Percentiles rank a stretch among this genome's conserved stretches.
Conservation (phyloP, 35 echinoderm and acorn worm species). For the Hemicentrotus pulcherrimus region DNA sequence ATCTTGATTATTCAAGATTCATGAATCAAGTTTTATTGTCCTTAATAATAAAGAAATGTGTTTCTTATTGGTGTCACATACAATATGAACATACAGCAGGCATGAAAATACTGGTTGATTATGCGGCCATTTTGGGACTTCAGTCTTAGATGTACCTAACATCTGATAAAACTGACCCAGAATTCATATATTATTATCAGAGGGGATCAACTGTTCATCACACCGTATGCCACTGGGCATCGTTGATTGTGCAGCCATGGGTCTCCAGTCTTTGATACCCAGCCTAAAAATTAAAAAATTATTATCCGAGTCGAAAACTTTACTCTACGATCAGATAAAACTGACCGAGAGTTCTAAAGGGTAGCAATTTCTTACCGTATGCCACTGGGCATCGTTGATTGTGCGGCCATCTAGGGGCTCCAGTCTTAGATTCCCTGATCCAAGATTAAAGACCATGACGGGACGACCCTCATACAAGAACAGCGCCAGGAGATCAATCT, state of each 20-base stretch:
- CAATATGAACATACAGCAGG: no score
- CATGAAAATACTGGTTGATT: no score
- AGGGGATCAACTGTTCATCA: slow-evolving; percentile 37
- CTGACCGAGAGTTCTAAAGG: not conserved
- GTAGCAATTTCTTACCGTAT: slow-evolving; percentile 60
- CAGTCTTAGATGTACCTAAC: no score
- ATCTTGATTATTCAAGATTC: no score
- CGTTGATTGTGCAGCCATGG: slow-evolving; percentile 43
- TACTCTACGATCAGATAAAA: not conserved
- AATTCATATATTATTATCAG: not conserved
- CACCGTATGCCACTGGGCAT: not conserved
- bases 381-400: slow-evolving; percentile 90
- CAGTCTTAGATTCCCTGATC: slow-evolving; percentile 55
- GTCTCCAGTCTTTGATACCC: no score
- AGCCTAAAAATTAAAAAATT: no score
- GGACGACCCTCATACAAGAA: slow-evolving; percentile 62
- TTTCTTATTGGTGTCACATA: no score
- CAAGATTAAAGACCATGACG: slow-evolving; percentile 80
- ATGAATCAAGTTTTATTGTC: no score
- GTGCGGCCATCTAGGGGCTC: slow-evolving; percentile 21
- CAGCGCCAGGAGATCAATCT: slow-evolving; percentile 63
- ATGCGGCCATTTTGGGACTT: not conserved
- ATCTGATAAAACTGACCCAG: not conserved
- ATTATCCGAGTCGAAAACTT: not conserved
- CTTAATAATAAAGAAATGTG: no score